Evolutionary conservation across 2,888 invertebrate genomes (phyloP).

Genomic region (Leptogaster cylindrica): DNA sequence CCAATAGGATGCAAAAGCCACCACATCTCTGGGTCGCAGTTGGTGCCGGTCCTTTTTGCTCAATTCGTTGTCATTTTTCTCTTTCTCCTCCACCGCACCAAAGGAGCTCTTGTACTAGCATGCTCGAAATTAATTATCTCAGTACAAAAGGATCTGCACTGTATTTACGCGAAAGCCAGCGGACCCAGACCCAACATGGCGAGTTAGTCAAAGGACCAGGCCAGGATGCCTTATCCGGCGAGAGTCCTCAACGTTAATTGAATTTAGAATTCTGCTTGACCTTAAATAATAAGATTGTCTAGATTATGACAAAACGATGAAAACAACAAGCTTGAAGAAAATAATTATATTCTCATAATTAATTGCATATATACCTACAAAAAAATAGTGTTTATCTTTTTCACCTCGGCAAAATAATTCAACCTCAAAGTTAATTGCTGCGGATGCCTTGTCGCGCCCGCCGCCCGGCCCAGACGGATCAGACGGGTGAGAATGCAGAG

Average conservation of each 20-base stretch:
- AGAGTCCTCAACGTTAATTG: slow-evolving; percentile 7
- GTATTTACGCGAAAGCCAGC: slow-evolving; percentile 21
- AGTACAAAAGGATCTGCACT: slow-evolving; percentile 22
- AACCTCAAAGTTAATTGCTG: slow-evolving; percentile 15
- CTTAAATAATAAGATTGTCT: slow-evolving; percentile 9
- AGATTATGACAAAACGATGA: slow-evolving; percentile 13
- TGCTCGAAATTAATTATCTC: slow-evolving; percentile 41
- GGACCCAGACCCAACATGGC: neutral
- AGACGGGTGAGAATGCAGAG: neutral
- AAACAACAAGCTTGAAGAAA: neutral
- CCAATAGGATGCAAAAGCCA: too few relatives aligned
- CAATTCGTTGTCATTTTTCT: slow-evolving; percentile 23
- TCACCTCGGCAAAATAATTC: slow-evolving; percentile 1
- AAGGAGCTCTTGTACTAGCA: slow-evolving; percentile 9
- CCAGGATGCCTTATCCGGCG: slow-evolving; percentile 1
- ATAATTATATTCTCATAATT: slow-evolving; percentile 1
- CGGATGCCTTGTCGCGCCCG: neutral
- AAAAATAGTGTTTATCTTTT: neutral
- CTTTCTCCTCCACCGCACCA: slow-evolving; percentile 24
- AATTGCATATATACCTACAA: slow-evolving; percentile 9
- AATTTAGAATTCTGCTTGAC: slow-evolving; percentile 22
- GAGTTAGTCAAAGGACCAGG: neutral
- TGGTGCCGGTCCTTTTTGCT: neutral
- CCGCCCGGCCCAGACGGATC: too few relatives aligned
- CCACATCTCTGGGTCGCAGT: neutral